Evolutionary conservation across 2,888 invertebrate species (phyloP), one percentile per base, ranked within the genome.

Genomic region (Rotaria sp.): DNA sequence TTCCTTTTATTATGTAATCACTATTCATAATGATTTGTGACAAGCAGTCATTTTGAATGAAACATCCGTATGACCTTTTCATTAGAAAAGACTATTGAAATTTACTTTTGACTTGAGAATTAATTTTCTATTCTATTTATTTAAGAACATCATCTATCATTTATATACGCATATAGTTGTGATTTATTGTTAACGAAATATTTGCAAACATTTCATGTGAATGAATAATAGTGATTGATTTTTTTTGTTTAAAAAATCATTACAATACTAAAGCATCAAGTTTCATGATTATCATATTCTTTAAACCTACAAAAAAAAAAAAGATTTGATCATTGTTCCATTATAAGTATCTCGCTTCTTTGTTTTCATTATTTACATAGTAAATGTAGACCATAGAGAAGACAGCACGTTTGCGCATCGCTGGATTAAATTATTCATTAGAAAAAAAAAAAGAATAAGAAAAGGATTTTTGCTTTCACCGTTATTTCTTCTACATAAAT

Each of bases 311-410:
- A 50, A 50, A 15, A 30, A 18, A 15, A 21, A 35, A 35, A 30
- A 18, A 67, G 67, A 35, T 67, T 67, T 35, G 2, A 67, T 18
- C 35, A 35, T 67, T 67, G 35, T 67, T 21, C 67, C 35, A 35
- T 21, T 67, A 30, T 35, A 21, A 38, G 18, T 21, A 67, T 67
- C 38, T 67, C 15, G 18, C 35, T 67, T 67, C 67, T 38, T 35
- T 67, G 67, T 67, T 67, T 67, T 67, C 67, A 35, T 38, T 67
- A 67, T 67, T 67, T 67, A 67, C 67, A 67, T 67, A 35, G 67
- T 67, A 67, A 67, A 67, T 67, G 67, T 67, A 67, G 30, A 67
- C 21, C 35, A 26, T 18, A 67, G 35, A 50, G 15, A 15, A 67
- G 18, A 35, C 0, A 35, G 67, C 35, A 38, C 18, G 67, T 35